A percentile compares a stretch with the other conserved stretches of the same genome.
phyloP scores from a whole-genome alignment of 2,888 invertebrate species.

The Andrena trimmerana region DNA sequence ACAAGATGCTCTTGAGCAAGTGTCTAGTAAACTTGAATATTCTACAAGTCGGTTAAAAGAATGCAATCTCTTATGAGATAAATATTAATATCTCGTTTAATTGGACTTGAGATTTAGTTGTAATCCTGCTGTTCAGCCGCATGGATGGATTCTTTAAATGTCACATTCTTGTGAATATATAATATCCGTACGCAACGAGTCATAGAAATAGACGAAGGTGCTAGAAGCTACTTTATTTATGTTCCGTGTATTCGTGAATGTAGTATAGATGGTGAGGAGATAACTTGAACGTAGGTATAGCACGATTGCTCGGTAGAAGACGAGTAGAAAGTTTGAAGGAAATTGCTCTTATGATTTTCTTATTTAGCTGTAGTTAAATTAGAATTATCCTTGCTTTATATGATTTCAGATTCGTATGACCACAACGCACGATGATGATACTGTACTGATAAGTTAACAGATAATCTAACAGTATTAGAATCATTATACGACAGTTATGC shows the following conservation, averaged over 20 bases:
- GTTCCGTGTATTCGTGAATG: neutral
- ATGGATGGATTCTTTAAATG: constrained; percentile 1
- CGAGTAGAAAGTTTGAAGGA: neutral
- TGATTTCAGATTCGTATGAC: constrained; percentile 20
- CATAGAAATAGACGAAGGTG: neutral
- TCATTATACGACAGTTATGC: constrained; percentile 56
- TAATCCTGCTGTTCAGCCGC: neutral
- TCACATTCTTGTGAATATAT: neutral
- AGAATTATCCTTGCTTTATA: neutral
- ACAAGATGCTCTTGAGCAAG: neutral
- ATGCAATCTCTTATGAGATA: neutral
- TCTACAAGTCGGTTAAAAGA: neutral
- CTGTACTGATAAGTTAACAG: constrained; percentile 6
- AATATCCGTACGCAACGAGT: neutral
- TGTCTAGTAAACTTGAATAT: neutral
- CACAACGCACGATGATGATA: neutral
- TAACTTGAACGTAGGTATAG: too few relatives aligned
- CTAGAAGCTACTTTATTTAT: constrained; percentile 7
- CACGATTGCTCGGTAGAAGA: too few relatives aligned
- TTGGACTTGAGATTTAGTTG: neutral
- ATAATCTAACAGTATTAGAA: constrained; percentile 5
- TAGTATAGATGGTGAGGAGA: neutral
- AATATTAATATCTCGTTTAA: neutral
- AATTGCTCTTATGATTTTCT: neutral
- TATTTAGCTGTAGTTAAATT: neutral